These are phyloP conservation scores for Lepilemur ruficaudatus DNA, from an alignment of 2,797 vertebrate species.

Conservation along the genomic window DNA sequence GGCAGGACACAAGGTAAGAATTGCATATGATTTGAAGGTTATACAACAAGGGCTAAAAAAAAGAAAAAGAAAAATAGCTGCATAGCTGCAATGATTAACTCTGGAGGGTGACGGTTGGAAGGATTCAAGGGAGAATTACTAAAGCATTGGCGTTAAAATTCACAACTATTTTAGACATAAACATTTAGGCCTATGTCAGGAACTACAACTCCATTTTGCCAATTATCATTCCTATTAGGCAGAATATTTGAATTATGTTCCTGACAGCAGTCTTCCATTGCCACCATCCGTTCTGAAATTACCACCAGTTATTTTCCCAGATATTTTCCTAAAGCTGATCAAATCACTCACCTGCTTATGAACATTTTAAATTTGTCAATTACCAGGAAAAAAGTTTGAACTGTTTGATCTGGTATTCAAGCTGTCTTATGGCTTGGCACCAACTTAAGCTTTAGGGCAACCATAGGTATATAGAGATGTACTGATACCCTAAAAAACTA, in stretches of 20 bases:
- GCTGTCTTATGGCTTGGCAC: neutral
- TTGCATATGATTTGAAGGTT: neutral
- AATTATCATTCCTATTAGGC: neutral
- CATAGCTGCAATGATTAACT: neutral
- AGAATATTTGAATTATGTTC: neutral
- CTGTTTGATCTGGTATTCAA: neutral
- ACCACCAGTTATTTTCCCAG: neutral
- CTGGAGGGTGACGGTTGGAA: neutral
- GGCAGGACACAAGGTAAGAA: neutral
- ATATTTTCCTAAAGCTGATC: neutral
- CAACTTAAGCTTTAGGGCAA: neutral
- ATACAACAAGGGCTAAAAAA: neutral
- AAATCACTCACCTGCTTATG: neutral
- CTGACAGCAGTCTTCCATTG: neutral
- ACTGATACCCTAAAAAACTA: neutral
- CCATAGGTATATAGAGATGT: neutral
- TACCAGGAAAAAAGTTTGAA: neutral
- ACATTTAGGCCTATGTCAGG: neutral
- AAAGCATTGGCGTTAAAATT: neutral
- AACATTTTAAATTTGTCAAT: neutral
- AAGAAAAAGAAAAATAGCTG: too few relatives aligned
- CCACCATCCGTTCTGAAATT: neutral
- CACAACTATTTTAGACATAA: neutral
- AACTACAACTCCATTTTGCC: neutral
- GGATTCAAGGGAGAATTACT: neutral